Conservation (phyloP, 2,797 vertebrate genomes). For the Amniataba percoides region DNA sequence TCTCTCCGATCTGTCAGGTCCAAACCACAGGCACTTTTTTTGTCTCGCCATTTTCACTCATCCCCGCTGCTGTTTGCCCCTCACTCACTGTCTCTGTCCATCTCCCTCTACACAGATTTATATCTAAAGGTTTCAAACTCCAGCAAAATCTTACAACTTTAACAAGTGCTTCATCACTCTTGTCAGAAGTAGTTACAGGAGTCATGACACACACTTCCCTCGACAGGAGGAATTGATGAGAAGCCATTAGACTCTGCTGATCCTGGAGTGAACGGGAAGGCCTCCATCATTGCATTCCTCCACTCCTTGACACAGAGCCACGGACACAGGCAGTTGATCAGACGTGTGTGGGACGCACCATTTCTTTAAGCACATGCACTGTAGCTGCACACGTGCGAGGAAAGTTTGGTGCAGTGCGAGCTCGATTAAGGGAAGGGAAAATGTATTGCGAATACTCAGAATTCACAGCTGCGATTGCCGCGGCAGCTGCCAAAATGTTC, state of each 20-base stretch:
- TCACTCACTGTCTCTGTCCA: slow-evolving; percentile 61
- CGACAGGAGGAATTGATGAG: slow-evolving; percentile 79
- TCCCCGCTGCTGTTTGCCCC: slow-evolving; percentile 49
- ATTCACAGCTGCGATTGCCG: slow-evolving; percentile 1
- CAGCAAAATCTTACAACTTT: slow-evolving; percentile 75
- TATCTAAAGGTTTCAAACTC: slow-evolving; percentile 78
- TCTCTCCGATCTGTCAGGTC: slow-evolving; percentile 62
- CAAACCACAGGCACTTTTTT: slow-evolving; percentile 60
- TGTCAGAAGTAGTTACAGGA: slow-evolving; percentile 83
- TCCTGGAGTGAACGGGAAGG: slow-evolving; percentile 62
- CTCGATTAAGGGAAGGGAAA: not conserved
- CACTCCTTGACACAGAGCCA: slow-evolving; percentile 35
- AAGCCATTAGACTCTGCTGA: slow-evolving; percentile 71
- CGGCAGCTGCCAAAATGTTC: slow-evolving; percentile 31
- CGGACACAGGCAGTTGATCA: not conserved
- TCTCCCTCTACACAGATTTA: slow-evolving; percentile 75
- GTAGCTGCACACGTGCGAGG: not conserved
- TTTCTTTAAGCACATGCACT: not conserved
- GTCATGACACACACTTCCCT: slow-evolving; percentile 79
- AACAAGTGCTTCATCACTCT: slow-evolving; percentile 82
- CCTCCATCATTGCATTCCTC: slow-evolving; percentile 51
- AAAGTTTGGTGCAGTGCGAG: not conserved
- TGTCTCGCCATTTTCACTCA: slow-evolving; percentile 54
- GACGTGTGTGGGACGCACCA: slow-evolving; percentile 12
- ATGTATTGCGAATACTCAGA: not conserved